Conservation (phyloP, 2,113 vertebrate genomes). For the Ageneiosus marmoratus region DNA sequence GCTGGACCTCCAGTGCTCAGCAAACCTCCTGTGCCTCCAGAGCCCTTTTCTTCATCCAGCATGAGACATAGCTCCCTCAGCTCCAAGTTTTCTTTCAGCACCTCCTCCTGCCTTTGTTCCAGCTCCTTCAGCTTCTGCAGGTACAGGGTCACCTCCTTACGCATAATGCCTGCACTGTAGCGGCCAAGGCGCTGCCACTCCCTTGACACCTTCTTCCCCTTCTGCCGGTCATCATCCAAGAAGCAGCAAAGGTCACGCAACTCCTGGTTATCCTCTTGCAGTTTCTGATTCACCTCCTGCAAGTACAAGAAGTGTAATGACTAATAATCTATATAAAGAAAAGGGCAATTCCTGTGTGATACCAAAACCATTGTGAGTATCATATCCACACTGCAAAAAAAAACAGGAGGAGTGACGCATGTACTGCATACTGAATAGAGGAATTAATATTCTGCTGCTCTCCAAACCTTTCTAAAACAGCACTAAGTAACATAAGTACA, state of each 20-base stretch:
- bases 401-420: conserved; percentile 1
- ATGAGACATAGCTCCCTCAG: conserved; percentile 92
- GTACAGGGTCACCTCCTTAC: conserved; percentile 91
- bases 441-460: conserved; percentile 10
- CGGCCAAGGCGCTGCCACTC: conserved; percentile 96
- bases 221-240: conserved; percentile 95
- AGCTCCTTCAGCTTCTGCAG: conserved; percentile 92
- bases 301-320: conserved; percentile 37
- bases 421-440: conserved; percentile 18
- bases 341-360: conserved; percentile 1
- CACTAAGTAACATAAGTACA: background rate
- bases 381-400: conserved; percentile 5
- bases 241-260: conserved; percentile 96
- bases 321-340: conserved; percentile 28
- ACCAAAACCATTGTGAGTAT: background rate
- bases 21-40: conserved; percentile 32
- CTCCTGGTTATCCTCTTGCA: conserved; percentile 97
- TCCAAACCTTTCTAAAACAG: background rate
- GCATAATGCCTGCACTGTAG: conserved; percentile 89
- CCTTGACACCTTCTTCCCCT: conserved; percentile 90
- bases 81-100: conserved; percentile 91
- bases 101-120: conserved; percentile 87
- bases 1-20: conserved; percentile 53
- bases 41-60: conserved; percentile 88
- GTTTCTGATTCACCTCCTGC: conserved; percentile 96